These are phyloP conservation scores for Orchesellides sinensis DNA, from an alignment of 2,888 invertebrate species.

Conservation along the genomic window DNA sequence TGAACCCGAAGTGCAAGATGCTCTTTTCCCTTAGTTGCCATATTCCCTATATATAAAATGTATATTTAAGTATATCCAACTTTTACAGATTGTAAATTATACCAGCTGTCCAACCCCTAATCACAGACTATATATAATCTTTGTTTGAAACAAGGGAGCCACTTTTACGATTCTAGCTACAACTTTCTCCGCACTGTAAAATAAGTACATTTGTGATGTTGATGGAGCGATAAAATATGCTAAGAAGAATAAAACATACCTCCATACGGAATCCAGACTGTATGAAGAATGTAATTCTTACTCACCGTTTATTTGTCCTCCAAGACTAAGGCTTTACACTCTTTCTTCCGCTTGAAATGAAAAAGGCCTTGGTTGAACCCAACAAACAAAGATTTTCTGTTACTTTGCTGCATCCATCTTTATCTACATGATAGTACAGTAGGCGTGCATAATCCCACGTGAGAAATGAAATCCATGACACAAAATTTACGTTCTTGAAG, in stretches of 20 bases:
- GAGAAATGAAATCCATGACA: slow-evolving; percentile 29
- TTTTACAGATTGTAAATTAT: slow-evolving; percentile 39
- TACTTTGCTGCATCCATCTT: slow-evolving; percentile 21
- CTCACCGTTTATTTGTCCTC: not conserved
- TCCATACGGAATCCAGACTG: not conserved
- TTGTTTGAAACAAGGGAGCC: slow-evolving; percentile 21
- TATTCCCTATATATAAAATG: not conserved
- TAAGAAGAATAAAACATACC: not conserved
- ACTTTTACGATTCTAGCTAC: slow-evolving; percentile 7
- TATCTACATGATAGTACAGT: not conserved
- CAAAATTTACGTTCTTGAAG: not conserved
- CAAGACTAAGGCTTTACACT: not conserved
- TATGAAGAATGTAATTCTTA: not conserved
- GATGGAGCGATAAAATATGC: slow-evolving; percentile 3
- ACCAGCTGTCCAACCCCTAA: slow-evolving; percentile 26
- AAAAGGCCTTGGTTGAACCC: not conserved
- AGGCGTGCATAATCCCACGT: slow-evolving; percentile 34
- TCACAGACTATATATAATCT: slow-evolving; percentile 40
- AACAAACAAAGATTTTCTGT: not conserved
- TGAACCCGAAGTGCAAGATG: slow-evolving; percentile 32
- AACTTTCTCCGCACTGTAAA: slow-evolving; percentile 17
- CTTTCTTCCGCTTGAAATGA: too few relatives aligned
- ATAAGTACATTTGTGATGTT: not conserved
- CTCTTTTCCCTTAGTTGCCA: not conserved
- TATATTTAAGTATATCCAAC: too few relatives aligned